Base-by-base conservation (phyloP, 2,797 vertebrate species). In the Mus spretus region DNA sequence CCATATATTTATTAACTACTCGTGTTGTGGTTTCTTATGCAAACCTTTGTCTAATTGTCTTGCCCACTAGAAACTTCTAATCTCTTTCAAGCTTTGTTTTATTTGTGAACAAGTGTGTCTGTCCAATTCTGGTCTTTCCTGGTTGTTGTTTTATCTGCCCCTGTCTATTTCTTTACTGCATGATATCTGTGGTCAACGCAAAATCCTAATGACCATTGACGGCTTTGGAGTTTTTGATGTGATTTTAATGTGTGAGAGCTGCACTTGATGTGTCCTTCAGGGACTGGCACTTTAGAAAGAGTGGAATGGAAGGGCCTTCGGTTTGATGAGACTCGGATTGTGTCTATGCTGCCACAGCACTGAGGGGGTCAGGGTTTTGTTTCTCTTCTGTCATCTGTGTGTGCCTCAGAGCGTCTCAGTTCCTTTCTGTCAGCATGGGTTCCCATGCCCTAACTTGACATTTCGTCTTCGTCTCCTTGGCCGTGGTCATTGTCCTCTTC, bases 271-370 rank as follows among this genome's bases (percentile, higher is more conserved):
- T 97, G 92, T 96, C 82, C 98, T 98, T 98, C 94, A 90, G 81
- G 96, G 97, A 98, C 95, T 55, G 82, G 98, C 98, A 98, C 98
- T 98, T 98, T 98, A 97, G 96, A 28, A 97, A 97, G 97, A 96
- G 91, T 98, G 98, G 96, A 97, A 98, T 96, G 96, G 95, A 95
- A 95, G 97, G 97, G 98, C 94, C 75, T 93, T 97, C 94, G 96
- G 97, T 94, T 95, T 89, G 96, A 67, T 93, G 95, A 97, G 96
- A 81, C 86, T 94, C 87, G 77, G 92, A 90, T 94, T 96, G 17
- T 96, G 95, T 96, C 97, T 89, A 93, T 74, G 57, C 70, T 75
- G 80, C 65, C 77, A 14, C 90, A 96, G 97, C 95, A 55, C 83
- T 97, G 92, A 50, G 63, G 89, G 95, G 95, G 94, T 97, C 94